phyloP scores from a whole-genome alignment of 2,888 invertebrate species.

The Dilophus febrilis region DNA sequence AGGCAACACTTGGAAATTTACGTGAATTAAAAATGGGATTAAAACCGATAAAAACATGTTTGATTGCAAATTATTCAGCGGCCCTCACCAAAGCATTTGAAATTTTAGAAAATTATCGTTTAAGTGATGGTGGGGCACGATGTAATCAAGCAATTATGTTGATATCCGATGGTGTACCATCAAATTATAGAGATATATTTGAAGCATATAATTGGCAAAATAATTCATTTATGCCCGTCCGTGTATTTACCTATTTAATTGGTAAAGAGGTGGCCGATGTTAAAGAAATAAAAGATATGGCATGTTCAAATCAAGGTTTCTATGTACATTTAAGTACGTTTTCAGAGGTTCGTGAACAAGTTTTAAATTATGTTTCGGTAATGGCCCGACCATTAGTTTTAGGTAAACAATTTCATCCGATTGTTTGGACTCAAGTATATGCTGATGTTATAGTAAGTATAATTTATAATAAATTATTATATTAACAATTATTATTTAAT shows the following conservation, averaged over 20 bases:
- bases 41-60: conserved; percentile 59
- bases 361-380: conserved; percentile 88
- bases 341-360: conserved; percentile 95
- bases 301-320: conserved; percentile 90
- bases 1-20: conserved; percentile 75
- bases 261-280: conserved; percentile 88
- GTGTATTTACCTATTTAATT: conserved; percentile 96
- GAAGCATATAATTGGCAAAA: conserved; percentile 73
- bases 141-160: conserved; percentile 96
- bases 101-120: conserved; percentile 49
- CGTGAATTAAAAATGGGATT: conserved; percentile 67
- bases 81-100: conserved; percentile 83
- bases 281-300: conserved; percentile 93
- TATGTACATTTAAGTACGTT: conserved; percentile 92
- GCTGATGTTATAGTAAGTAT: conserved; percentile 67
- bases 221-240: conserved; percentile 60
- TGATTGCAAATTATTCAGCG: conserved; percentile 86
- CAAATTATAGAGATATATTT: conserved; percentile 84
- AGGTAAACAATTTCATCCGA: conserved; percentile 64
- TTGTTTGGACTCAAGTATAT: conserved; percentile 96
- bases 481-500: not conserved
- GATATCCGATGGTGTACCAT: conserved; percentile 95
- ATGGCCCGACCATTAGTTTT: conserved; percentile 91
- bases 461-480: not conserved
- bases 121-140: conserved; percentile 39